Evolutionary conservation across 2,888 invertebrate genomes (phyloP), one percentile per base, ranked within the genome.

Genomic region (Sylvicola fuscatus): DNA sequence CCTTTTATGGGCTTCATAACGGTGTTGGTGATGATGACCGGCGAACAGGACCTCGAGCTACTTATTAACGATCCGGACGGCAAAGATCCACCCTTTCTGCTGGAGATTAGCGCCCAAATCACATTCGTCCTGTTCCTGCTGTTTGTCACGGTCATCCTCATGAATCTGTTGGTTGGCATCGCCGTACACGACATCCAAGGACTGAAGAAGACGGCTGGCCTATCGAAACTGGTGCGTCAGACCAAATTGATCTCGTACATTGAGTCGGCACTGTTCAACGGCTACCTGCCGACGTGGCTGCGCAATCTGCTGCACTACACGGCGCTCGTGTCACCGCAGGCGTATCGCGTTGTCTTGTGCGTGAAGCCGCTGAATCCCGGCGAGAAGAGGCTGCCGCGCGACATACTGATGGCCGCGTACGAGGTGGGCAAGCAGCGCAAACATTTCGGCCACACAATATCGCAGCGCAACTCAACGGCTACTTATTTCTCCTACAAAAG

Each of bases 181-280:
- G 84, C 84, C 1, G 84, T 84, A 3, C 82, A 84, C 46, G 84
- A 84, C 49, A 84, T 84, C 38, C 83, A 83, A 51, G 83, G 83
- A 1, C 58, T 84, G 11, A 75, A 82, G 44, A 83, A 83, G 62
- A 83, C 83, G 0, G 84, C 84, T 0, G 83, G 82, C 0, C 60
- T 84, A 2, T 81, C 81, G 0, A 83, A 83, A 49, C 61, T 84
- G 6, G 83, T 84, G 8, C 65, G 83, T 11, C 83, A 84, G 56
- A 84, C 84, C 0, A 82, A 84, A 57, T 54, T 84, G n/a, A 83
- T 84, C 41, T 80, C 80, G 2, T 83, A 83, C 49, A 78, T 84
- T 59, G 84, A 84, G 49, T 59, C 80, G 26, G 82, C 83, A 0
- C 53, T 84, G 27, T 82, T 83, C 43, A 75, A 81, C 46, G 80